phyloP scores from a whole-genome alignment of 2,113 vertebrate genomes.

The Morone chrysops region DNA sequence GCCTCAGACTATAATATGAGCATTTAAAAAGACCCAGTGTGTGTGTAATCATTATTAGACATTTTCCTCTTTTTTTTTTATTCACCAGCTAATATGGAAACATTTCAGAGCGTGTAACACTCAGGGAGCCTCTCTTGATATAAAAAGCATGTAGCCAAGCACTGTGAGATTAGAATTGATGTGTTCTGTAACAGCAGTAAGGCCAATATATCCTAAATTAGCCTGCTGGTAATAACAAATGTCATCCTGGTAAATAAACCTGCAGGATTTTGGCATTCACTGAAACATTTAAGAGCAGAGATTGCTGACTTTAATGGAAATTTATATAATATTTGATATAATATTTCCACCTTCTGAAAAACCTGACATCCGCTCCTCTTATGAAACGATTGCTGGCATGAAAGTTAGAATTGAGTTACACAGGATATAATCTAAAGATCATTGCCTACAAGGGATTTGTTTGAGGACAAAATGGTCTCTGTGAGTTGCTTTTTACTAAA shows the following conservation, averaged over 20 bases:
- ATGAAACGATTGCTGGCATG: background rate
- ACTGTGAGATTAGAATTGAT: background rate
- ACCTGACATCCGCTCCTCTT: background rate
- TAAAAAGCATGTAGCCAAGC: constrained; percentile 20
- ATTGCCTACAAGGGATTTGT: background rate
- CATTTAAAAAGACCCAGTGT: constrained; percentile 50
- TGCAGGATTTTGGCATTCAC: background rate
- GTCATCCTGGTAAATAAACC: background rate
- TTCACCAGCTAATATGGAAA: constrained; percentile 63
- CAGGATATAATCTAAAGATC: background rate
- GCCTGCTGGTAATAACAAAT: background rate
- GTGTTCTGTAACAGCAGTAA: constrained; percentile 10
- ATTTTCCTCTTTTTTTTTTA: constrained; percentile 25
- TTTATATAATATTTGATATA: background rate
- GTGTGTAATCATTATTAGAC: constrained; percentile 54
- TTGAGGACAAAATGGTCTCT: background rate
- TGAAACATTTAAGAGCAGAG: background rate
- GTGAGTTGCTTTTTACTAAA: too few relatives aligned
- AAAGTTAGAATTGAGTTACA: background rate
- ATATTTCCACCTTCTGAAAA: background rate
- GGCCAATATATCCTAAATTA: constrained; percentile 2
- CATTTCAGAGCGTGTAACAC: constrained; percentile 44
- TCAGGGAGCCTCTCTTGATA: background rate
- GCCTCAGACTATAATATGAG: constrained; percentile 31
- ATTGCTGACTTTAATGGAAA: background rate